Conservation (phyloP, 2,113 vertebrate genomes). For the Zootoca vivipara region DNA sequence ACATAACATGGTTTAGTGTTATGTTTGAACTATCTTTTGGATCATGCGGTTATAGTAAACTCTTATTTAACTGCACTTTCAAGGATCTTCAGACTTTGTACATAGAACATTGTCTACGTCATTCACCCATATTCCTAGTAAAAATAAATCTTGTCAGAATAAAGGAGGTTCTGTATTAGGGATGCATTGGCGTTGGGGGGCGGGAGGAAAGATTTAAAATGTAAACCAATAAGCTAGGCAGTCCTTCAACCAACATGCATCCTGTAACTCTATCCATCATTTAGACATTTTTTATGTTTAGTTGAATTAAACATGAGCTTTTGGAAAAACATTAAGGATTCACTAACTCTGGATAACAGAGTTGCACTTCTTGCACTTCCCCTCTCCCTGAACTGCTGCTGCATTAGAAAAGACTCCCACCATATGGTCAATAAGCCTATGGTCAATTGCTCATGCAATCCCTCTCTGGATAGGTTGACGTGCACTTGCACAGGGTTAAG, state of each 20-base stretch:
- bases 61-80: background rate
- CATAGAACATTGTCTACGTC: conserved; percentile 38
- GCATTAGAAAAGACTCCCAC: background rate
- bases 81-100: conserved; percentile 1
- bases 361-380: background rate
- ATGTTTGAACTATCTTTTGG: no score
- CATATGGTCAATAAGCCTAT: background rate
- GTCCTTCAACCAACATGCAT: conserved; percentile 53
- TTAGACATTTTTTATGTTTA: conserved; percentile 50
- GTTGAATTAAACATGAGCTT: conserved; percentile 46
- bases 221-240: conserved; percentile 43
- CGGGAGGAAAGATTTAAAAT: conserved; percentile 49
- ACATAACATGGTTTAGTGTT: no score
- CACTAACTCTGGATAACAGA: background rate
- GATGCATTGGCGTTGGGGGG: conserved; percentile 45
- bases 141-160: conserved; percentile 58
- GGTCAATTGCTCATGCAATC: background rate
- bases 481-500: background rate
- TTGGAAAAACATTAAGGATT: conserved; percentile 14
- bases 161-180: conserved; percentile 53
- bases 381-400: background rate
- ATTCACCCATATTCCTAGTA: conserved; percentile 61
- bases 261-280: conserved; percentile 48
- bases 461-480: background rate
- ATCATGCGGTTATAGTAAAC: background rate